phyloP scores from a whole-genome alignment of 2,797 vertebrate species.

The Epinephelus awoara region DNA sequence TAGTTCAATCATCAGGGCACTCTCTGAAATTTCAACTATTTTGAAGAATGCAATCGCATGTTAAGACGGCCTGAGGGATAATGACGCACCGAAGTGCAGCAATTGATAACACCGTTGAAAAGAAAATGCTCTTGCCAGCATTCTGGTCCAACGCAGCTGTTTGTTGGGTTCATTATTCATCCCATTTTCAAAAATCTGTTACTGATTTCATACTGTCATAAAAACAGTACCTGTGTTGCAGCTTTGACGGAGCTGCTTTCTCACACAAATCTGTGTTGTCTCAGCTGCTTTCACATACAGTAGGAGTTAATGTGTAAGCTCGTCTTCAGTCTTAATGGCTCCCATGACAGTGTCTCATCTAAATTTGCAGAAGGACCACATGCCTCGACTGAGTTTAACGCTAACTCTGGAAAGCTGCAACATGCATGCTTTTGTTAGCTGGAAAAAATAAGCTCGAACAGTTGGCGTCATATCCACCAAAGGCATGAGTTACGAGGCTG shows the following conservation, averaged over 20 bases:
- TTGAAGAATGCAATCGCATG: background rate
- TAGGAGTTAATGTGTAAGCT: background rate
- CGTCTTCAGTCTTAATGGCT: background rate
- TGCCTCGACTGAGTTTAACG: background rate
- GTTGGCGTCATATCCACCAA: background rate
- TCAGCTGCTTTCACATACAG: background rate
- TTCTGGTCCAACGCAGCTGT: no score
- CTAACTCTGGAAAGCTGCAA: background rate
- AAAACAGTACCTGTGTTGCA: background rate
- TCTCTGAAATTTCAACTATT: no score
- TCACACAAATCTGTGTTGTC: background rate
- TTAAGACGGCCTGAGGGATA: background rate
- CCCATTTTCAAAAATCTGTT: background rate
- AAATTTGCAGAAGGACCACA: background rate
- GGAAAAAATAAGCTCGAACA: background rate
- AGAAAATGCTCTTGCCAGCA: background rate
- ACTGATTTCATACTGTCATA: background rate
- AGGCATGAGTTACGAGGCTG: conserved; percentile 5
- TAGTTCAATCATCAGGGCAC: background rate
- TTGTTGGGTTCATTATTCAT: background rate
- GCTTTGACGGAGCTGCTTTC: background rate
- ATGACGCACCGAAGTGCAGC: background rate
- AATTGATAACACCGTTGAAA: background rate
- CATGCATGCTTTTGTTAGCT: background rate
- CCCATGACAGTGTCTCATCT: background rate